Percentiles rank a stretch among this genome's conserved stretches.
These are phyloP conservation scores for Denticeps clupeoides DNA, from an alignment of 2,797 vertebrate species.

Conservation along the genomic window DNA sequence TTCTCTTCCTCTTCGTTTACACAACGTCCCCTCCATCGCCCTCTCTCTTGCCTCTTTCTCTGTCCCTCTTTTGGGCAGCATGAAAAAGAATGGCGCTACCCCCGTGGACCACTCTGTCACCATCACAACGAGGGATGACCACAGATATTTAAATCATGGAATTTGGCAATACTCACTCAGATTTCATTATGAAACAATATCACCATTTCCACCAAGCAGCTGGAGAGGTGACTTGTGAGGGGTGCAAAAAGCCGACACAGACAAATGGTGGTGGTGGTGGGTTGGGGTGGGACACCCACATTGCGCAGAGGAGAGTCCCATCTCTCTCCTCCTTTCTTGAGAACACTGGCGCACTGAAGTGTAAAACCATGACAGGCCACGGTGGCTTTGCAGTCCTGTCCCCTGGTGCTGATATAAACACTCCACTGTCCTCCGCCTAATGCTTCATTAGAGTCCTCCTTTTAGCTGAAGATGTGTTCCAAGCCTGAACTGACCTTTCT, in stretches of 20 bases:
- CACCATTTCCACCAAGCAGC: constrained; percentile 93
- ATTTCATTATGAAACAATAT: constrained; percentile 90
- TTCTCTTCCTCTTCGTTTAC: constrained; percentile 40
- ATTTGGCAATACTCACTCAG: constrained; percentile 78
- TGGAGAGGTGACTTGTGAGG: constrained; percentile 92
- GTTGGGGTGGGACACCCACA: too few species aligned
- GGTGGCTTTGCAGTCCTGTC: too few species aligned
- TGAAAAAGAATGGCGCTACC: neutral
- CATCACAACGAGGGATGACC: constrained; percentile 50
- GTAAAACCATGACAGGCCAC: too few species aligned
- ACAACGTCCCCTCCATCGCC: constrained; percentile 41
- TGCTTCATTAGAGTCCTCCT: too few species aligned
- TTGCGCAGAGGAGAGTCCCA: too few species aligned
- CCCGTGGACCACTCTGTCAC: constrained; percentile 1
- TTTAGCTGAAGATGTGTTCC: too few species aligned
- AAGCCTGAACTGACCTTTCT: too few species aligned
- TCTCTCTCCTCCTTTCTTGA: too few species aligned
- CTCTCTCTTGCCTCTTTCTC: constrained; percentile 46
- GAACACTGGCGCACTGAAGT: too few species aligned
- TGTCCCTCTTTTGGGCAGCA: constrained; percentile 27
- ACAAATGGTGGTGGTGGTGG: too few species aligned
- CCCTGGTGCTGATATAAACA: too few species aligned
- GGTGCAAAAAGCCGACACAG: constrained; percentile 91
- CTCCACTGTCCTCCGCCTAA: too few species aligned
- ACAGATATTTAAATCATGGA: constrained; percentile 75